A percentile compares a stretch with the other conserved stretches of the same genome.
Evolutionary conservation across 2,797 vertebrate species (phyloP).

Genomic region (Pelochelys cantorii): DNA sequence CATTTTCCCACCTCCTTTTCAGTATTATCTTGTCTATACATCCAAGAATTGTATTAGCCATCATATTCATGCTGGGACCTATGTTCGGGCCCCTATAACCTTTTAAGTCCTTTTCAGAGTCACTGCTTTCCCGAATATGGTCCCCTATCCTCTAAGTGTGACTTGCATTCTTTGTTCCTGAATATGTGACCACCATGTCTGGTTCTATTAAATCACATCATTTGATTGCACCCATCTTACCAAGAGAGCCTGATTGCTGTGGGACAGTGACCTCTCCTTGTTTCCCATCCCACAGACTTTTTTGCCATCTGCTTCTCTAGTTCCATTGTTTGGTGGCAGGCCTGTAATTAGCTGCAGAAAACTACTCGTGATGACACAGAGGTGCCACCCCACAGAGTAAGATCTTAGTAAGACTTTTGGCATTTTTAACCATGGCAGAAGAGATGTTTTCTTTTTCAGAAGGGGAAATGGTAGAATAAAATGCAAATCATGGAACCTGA

Average conservation of each 20-base stretch:
- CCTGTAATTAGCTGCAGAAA: neutral
- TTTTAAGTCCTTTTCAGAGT: neutral
- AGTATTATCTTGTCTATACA: neutral
- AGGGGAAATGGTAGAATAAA: neutral
- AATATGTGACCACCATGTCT: fast-evolving
- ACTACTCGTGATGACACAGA: neutral
- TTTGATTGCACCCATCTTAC: neutral
- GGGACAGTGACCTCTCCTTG: neutral
- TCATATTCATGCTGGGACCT: neutral
- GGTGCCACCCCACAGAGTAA: neutral
- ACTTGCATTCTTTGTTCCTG: fast-evolving
- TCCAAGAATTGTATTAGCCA: neutral
- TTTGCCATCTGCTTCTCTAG: neutral
- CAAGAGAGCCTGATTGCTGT: neutral
- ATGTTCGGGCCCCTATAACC: neutral
- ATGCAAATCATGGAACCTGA: neutral
- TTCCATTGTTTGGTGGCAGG: neutral
- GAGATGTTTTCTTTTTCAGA: neutral
- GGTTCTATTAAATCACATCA: neutral
- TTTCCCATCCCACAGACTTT: neutral
- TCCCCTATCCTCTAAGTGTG: neutral
- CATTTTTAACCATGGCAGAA: neutral
- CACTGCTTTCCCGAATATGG: neutral
- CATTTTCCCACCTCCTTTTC: neutral
- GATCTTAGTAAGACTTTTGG: neutral